Evolutionary conservation across 2,113 vertebrate species (phyloP).

Genomic region (Potamarius usumacintae): DNA sequence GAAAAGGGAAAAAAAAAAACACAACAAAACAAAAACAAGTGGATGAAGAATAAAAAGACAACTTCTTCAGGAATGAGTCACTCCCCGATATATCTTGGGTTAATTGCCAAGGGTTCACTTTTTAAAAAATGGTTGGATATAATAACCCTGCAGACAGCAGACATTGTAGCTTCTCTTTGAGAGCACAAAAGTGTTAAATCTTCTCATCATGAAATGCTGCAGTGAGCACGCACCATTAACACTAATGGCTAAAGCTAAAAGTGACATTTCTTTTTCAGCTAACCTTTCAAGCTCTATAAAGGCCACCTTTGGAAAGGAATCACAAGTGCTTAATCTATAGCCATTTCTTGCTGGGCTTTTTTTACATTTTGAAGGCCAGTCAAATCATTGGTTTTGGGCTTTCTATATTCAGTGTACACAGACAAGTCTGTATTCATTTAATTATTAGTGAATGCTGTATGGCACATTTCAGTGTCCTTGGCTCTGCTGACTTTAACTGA

Average conservation of each 20-base stretch:
- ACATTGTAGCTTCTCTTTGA: not conserved
- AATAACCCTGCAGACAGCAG: conserved; percentile 9
- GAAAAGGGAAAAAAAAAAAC: not conserved
- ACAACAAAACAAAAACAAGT: not conserved
- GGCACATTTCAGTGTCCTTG: not conserved
- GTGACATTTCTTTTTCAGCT: not conserved
- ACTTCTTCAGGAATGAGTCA: conserved; percentile 39
- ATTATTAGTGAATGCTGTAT: not conserved
- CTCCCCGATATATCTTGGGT: conserved; percentile 5
- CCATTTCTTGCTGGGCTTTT: not conserved
- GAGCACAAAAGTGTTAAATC: conserved; percentile 34
- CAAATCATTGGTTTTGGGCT: not conserved
- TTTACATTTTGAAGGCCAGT: not conserved
- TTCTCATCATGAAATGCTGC: not conserved
- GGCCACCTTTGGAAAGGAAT: conserved; percentile 8
- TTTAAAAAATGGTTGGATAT: conserved; percentile 13
- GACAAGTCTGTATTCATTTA: not conserved
- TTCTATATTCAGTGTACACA: not conserved
- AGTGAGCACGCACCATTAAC: conserved; percentile 19
- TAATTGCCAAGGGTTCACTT: conserved; percentile 45
- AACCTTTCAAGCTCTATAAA: conserved; percentile 18
- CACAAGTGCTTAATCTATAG: conserved; percentile 3
- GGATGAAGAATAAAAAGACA: conserved; percentile 12
- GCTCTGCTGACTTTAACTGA: not conserved
- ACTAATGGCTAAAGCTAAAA: conserved; percentile 29